Conservation (phyloP, 2,888 invertebrate species). For the Drosophila kanekoi region DNA sequence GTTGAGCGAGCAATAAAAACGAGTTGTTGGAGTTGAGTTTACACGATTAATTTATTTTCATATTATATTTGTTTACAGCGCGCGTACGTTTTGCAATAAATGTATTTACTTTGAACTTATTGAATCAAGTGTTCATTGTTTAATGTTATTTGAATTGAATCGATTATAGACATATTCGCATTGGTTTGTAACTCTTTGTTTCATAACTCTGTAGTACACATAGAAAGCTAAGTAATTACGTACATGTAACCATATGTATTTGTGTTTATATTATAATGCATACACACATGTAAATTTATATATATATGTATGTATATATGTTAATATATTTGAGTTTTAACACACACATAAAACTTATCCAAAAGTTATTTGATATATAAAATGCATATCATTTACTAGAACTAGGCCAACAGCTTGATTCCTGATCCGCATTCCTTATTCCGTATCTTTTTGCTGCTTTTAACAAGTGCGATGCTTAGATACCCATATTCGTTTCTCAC, state of each 20-base stretch:
- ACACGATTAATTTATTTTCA: slow-evolving; percentile 20
- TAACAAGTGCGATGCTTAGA: slow-evolving; percentile 68
- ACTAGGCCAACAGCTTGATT: slow-evolving; percentile 37
- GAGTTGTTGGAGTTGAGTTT: neutral
- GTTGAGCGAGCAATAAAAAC: slow-evolving; percentile 13
- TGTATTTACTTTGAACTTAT: slow-evolving; percentile 28
- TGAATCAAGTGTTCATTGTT: slow-evolving; percentile 6
- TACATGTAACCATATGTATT: slow-evolving; percentile 42
- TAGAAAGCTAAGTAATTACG: slow-evolving; percentile 54
- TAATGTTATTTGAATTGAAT: slow-evolving; percentile 16
- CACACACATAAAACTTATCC: slow-evolving; percentile 76
- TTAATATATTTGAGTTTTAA: slow-evolving; percentile 24
- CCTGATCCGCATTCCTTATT: slow-evolving; percentile 5
- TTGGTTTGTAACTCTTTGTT: slow-evolving; percentile 6
- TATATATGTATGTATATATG: neutral
- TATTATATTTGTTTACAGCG: slow-evolving; percentile 42
- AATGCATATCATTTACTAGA: slow-evolving; percentile 70
- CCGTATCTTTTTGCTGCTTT: slow-evolving; percentile 47
- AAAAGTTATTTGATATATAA: slow-evolving; percentile 72
- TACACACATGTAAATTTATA: slow-evolving; percentile 11
- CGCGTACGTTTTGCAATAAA: slow-evolving; percentile 59
- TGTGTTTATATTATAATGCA: slow-evolving; percentile 4
- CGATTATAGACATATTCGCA: slow-evolving; percentile 8
- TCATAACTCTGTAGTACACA: slow-evolving; percentile 48
- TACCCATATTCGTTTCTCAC: slow-evolving; percentile 23